Percentiles rank a stretch among this genome's conserved stretches.
Conservation (phyloP, 2,113 vertebrate genomes). For the Phaetusa simplex region DNA sequence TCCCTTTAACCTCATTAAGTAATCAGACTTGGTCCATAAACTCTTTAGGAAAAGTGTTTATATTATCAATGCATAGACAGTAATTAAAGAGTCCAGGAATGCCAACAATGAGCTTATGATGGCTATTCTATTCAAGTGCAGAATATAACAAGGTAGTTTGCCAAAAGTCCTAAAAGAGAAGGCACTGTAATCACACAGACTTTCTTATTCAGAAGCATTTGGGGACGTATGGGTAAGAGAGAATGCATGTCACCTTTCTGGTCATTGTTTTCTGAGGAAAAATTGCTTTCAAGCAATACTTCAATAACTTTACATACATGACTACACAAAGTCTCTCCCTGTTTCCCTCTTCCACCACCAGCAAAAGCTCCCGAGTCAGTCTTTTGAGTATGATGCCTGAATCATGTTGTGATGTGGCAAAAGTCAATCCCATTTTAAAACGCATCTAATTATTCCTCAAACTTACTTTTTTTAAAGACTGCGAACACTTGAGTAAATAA, state of each 20-base stretch:
- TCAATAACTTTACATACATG: not conserved
- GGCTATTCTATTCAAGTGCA: not conserved
- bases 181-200: not conserved
- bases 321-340: not conserved
- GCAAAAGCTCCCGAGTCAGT: not conserved
- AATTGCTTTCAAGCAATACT: not conserved
- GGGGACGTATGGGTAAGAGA: not conserved
- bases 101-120: not conserved
- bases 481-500: not conserved
- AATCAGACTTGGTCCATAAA: not conserved
- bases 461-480: not conserved
- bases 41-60: not conserved
- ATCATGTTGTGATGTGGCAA: not conserved
- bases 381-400: not conserved
- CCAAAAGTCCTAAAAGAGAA: not conserved
- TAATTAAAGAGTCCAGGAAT: not conserved
- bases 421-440: not conserved
- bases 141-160: not conserved
- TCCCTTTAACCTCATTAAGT: not conserved
- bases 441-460: not conserved
- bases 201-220: not conserved
- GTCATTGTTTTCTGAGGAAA: not conserved
- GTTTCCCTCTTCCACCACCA: not conserved
- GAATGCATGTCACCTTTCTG: not conserved
- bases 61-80: not conserved